Conservation (phyloP, 1,140 invertebrate genomes). For the Brevipalpus yothersi region DNA sequence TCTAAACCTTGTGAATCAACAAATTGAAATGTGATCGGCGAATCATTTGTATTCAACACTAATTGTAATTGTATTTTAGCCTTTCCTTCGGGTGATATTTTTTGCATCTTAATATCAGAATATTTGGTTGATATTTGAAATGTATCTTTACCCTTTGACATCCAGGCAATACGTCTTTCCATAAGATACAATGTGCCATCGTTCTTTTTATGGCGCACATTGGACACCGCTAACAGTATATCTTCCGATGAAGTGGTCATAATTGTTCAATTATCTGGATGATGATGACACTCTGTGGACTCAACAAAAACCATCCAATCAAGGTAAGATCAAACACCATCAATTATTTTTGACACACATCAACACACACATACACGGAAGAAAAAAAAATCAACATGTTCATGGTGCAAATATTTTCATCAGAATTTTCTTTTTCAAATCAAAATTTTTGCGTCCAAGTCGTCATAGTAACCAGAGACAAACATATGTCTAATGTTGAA, state of each 20-base stretch:
- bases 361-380: too few species aligned
- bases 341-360: too few species aligned
- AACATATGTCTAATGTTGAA: too few species aligned
- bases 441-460: too few species aligned
- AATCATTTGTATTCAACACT: constrained; percentile 70
- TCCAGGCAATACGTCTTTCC: constrained; percentile 83
- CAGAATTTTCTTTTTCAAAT: too few species aligned
- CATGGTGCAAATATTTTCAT: too few species aligned
- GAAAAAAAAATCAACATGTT: too few species aligned
- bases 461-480: too few species aligned
- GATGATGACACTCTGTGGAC: too few species aligned
- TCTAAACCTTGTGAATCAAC: constrained; percentile 55
- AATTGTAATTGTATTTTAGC: constrained; percentile 96
- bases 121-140: constrained; percentile 78
- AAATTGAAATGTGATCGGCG: constrained; percentile 85
- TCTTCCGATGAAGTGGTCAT: constrained; percentile 36
- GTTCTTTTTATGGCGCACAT: constrained; percentile 83
- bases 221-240: constrained; percentile 63
- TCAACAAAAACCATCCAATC: too few species aligned
- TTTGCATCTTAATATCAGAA: constrained; percentile 89
- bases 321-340: too few species aligned
- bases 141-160: constrained; percentile 63
- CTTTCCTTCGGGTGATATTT: constrained; percentile 93
- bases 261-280: too few species aligned
- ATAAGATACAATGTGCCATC: constrained; percentile 87